These are phyloP conservation scores for Palythoa grandiflora DNA, from an alignment of 92 coral and sea anemone genomes.

Conservation along the genomic window DNA sequence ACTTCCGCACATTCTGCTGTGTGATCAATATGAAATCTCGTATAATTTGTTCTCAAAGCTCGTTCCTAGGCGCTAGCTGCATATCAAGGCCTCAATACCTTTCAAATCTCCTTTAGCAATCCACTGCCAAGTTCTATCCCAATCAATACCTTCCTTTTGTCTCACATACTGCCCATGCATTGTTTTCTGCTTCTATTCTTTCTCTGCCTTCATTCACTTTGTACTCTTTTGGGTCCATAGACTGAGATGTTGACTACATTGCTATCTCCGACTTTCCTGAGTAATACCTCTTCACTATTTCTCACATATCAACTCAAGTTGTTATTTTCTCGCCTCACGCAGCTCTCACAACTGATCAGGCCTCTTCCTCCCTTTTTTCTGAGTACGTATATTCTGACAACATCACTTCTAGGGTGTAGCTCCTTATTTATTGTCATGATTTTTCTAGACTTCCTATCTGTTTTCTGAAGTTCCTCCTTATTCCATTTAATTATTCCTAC, in stretches of 20 bases:
- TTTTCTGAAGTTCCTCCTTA: constrained; percentile 36
- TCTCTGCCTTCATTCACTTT: constrained; percentile 56
- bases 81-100: constrained; percentile 29
- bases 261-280: constrained; percentile 44
- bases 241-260: constrained; percentile 50
- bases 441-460: neutral
- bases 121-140: neutral
- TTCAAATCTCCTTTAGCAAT: constrained; percentile 6
- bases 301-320: neutral
- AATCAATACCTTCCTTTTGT: neutral
- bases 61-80: constrained; percentile 43
- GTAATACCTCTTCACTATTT: constrained; percentile 45
- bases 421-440: neutral
- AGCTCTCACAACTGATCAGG: constrained; percentile 67
- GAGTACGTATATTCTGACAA: constrained; percentile 47
- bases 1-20: constrained; percentile 33
- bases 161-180: neutral
- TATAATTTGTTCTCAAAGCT: constrained; percentile 8
- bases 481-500: constrained; percentile 40
- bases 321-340: constrained; percentile 29
- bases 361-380: constrained; percentile 60
- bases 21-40: constrained; percentile 14
- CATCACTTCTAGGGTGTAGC: constrained; percentile 28
- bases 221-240: neutral
- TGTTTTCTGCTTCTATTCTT: constrained; percentile 58